Evolutionary conservation across 37 sponge, comb jelly and placozoan genomes (phyloP), one percentile per base, ranked within the genome.

Genomic region (Hormiphora californensis): DNA sequence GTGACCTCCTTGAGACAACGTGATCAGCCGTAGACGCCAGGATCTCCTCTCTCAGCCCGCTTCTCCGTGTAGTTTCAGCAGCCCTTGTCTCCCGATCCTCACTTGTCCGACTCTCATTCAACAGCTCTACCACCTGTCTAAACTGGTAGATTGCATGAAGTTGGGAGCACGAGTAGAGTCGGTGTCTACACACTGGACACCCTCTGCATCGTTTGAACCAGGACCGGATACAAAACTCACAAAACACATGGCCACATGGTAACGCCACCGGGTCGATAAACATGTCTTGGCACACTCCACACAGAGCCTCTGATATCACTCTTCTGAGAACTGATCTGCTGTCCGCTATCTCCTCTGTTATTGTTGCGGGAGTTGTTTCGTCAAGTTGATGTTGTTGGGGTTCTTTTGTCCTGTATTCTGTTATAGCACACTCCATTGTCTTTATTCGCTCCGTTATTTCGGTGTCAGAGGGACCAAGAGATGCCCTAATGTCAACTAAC

Each of bases 181-280:
- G 40, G 35, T 40, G 35, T 40, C 81, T 3, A 40, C 81, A 73
- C 17, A 73, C 81, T 15, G 81, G 81, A 28, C 81, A 73, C 11
- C 81, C 81, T 73, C 81, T 39, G 11, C n/a, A 43, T 41, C 81
- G 8, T 33, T 73, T 73, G 46, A 73, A 73, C 81, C 81, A 73
- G 46, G 43, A 43, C 23, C 81, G 40, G 81, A 73, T 73, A 41
- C 81, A 73, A 21, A 73, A 73, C 23, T 73, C 81, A 36, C 81
- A 73, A 28, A 73, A 73, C 9, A 33, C 46, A 28, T 73, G 81
- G 1, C 81, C 81, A 41, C 81, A 73, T 4, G 81, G 81, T 28
- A 73, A 41, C 7, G 81, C 81, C 25, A 73, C 81, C 17, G 81
- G 81, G 43, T 73, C 81, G n/a, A 73, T 73, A 28, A 73, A 73